Evolutionary conservation across 2,888 invertebrate genomes (phyloP), one percentile per base, ranked within the genome.

Genomic region (Cetonia aurata): DNA sequence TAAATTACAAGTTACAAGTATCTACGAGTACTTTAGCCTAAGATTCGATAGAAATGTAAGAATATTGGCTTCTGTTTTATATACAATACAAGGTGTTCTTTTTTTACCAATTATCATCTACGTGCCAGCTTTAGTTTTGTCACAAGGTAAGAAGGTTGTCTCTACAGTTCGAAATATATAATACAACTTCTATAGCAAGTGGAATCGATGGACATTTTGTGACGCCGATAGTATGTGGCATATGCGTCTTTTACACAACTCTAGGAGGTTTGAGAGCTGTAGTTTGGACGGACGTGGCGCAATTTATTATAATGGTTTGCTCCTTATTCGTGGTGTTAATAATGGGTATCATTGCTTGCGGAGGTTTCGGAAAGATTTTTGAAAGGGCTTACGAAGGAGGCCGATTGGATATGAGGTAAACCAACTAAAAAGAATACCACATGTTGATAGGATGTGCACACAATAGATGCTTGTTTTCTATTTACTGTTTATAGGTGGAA

Each of bases 241-340:
- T 91, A 1, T 94, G 93, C 80, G 92, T 93, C 19, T 91, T 93
- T 59, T 92, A 94, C 77, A 93, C 93, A 3, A 91, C 92, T 0
- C 81, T 93, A 50, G 93, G 90, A 44, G 91, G 91, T 8, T 80
- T 92, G 37, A 86, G 90, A 79, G 92, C 91, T 1, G 89, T 92
- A 6, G 89, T 92, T 1, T 90, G 90, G 85, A 89, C 91, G 3
- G 89, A 89, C 71, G 86, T 87, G 9, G 79, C 89, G 55, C 90
- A 91, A 70, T 88, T 90, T 57, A 82, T 88, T 8, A 87, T 90
- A 0, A 88, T 87, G 71, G 78, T 86, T n/a, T 86, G 87, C 0
- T 87, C 89, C 37, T 81, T 87, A 33, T 69, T 90, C 6, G 85
- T 87, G 0, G 81, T 91, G 19, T 86, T 89, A 19, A 84, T 88